These are phyloP conservation scores for Bubo blakistoni DNA, from an alignment of 2,113 vertebrate genomes.

Conservation along the genomic window DNA sequence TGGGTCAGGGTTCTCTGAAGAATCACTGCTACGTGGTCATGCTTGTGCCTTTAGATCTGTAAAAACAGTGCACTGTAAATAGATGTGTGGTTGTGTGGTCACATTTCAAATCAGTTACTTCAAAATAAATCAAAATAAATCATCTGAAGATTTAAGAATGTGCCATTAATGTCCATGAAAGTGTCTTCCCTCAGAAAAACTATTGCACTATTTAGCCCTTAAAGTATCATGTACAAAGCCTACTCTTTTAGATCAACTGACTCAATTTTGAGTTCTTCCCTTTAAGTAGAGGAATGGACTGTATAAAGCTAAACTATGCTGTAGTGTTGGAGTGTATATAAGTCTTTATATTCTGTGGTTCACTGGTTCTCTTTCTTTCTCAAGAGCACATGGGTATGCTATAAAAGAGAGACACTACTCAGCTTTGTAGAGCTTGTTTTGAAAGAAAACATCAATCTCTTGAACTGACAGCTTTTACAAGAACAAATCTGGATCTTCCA, in stretches of 20 bases:
- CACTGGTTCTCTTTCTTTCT: neutral
- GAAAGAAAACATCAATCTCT: conserved; percentile 10
- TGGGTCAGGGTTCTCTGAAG: neutral
- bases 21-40: fast-evolving
- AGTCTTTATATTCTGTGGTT: neutral
- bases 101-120: neutral
- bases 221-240: neutral
- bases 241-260: neutral
- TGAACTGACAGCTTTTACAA: conserved; percentile 1
- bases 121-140: neutral
- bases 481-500: conserved; percentile 40
- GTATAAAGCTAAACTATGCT: neutral
- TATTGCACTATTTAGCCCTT: neutral
- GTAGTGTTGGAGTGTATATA: neutral
- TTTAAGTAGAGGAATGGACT: neutral
- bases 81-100: neutral
- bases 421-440: neutral
- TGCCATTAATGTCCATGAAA: neutral
- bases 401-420: neutral
- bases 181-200: neutral
- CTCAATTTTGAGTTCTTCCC: neutral
- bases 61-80: neutral
- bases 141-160: neutral
- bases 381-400: neutral
- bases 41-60: neutral